A percentile compares a stretch with the other conserved stretches of the same genome.
These are phyloP conservation scores for Daktulosphaira vitifoliae DNA, from an alignment of 1,140 invertebrate genomes.

Conservation along the genomic window DNA sequence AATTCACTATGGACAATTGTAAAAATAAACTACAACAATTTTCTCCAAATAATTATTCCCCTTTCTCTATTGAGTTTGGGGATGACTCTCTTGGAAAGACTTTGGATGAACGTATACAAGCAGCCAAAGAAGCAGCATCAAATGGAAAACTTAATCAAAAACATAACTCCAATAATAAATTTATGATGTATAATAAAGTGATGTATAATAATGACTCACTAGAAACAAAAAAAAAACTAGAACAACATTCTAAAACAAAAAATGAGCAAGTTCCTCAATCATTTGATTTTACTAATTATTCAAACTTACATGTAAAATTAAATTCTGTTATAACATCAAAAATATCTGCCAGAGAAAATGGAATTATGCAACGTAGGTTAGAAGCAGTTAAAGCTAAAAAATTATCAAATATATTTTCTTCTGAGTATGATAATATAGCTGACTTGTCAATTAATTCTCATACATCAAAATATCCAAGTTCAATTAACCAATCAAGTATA, in stretches of 20 bases:
- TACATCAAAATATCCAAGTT: too few relatives aligned
- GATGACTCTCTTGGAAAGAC: neutral
- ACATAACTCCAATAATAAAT: neutral
- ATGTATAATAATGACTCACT: neutral
- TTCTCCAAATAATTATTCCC: neutral
- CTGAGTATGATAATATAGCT: neutral
- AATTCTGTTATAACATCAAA: neutral
- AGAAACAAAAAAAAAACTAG: neutral
- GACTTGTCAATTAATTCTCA: too few relatives aligned
- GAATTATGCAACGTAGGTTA: conserved; percentile 11
- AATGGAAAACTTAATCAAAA: neutral
- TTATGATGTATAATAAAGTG: neutral
- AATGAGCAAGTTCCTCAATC: neutral
- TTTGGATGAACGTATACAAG: conserved; percentile 23
- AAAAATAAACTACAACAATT: neutral
- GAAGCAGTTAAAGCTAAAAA: conserved; percentile 22
- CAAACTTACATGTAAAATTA: neutral
- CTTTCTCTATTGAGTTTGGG: conserved; percentile 4
- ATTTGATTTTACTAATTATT: too few relatives aligned
- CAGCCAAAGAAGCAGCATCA: neutral
- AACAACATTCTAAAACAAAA: neutral
- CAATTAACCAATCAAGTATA: too few relatives aligned
- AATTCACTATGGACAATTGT: conserved; percentile 9
- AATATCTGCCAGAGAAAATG: neutral
- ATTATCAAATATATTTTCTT: neutral